These are phyloP conservation scores for Boloria selene DNA, from an alignment of 2,888 invertebrate genomes.

Conservation along the genomic window DNA sequence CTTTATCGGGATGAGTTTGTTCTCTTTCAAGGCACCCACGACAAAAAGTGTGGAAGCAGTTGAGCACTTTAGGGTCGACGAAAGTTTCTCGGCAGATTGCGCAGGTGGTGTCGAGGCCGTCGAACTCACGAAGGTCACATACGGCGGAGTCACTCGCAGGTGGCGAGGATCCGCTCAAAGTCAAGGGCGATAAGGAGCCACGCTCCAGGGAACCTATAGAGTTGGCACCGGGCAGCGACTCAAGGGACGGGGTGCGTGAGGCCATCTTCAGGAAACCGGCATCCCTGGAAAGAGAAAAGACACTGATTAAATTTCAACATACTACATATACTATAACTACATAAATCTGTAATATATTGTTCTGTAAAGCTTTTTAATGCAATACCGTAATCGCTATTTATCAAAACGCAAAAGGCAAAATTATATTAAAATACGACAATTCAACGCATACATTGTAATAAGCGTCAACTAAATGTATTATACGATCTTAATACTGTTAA, in stretches of 20 bases:
- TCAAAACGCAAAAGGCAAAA: not conserved
- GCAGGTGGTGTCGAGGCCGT: constrained; percentile 84
- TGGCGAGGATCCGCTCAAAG: constrained; percentile 93
- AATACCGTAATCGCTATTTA: not conserved
- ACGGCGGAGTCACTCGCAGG: constrained; percentile 93
- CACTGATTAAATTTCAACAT: too few relatives aligned
- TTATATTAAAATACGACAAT: not conserved
- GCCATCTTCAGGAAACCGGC: constrained; percentile 96
- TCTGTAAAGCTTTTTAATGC: not conserved
- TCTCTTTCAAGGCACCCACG: constrained; percentile 90
- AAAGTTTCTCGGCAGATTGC: constrained; percentile 89
- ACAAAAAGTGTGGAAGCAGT: constrained; percentile 93
- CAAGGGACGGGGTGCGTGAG: constrained; percentile 95
- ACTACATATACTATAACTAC: too few relatives aligned
- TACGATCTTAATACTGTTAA: constrained; percentile 19
- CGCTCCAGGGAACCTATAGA: constrained; percentile 95
- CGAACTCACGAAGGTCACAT: constrained; percentile 86
- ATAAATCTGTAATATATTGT: too few relatives aligned
- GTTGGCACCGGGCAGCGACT: constrained; percentile 95
- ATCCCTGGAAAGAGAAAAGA: constrained; percentile 86
- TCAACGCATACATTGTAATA: constrained; percentile 9
- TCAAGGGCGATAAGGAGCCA: constrained; percentile 90
- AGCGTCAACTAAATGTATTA: constrained; percentile 14
- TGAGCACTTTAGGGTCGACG: constrained; percentile 88
- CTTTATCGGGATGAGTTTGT: constrained; percentile 86